Evolutionary conservation across 2,797 vertebrate genomes (phyloP), one percentile per base, ranked within the genome.

Genomic region (Aratinga solstitialis): DNA sequence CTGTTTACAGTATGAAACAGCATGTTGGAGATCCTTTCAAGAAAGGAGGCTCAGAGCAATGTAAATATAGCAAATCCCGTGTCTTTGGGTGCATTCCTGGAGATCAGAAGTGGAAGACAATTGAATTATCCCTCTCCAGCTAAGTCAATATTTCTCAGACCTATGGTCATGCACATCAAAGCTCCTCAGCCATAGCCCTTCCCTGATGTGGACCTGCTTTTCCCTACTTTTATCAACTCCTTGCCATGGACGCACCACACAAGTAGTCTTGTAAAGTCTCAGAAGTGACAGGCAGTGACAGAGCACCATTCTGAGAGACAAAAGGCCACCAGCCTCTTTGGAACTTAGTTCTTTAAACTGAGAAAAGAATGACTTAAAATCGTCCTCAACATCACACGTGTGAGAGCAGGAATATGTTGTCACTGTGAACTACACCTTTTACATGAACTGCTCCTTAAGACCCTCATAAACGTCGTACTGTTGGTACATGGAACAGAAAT

Each of bases 401-500:
- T 54, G 29, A 82, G 40, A 76, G n/a, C 3, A 76, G 54, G 59
- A 89, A 69, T 34, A 9, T 20, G 7, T 50, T 87, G 36, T 13
- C 51, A 9, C 34, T 84, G 38, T 27, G 18, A 54, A 29, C 45
- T 45, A 68, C 13, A 43, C 1, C 15, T 82, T 89, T 72, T 40
- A 63, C 21, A 29, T 14, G 24, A 80, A 14, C 24, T 89, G 17
- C 32, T 62, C 34, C 61, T 48, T 81, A 77, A 73, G 65, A 43
- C 13, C 23, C 42, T 62, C 19, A 36, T 15, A 59, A 87, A 51
- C 3, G 2, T 42, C 51, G 23, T 19, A 24, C 5, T 1, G 0
- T 5, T 83, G 36, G 14, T 47, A 87, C 38, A 29, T 5, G 17
- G 22, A 77, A 8, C 22, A 88, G 54, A 89, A 24, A 54, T 62